Conservation (phyloP, 2,113 vertebrate genomes). For the Silurus asotus region DNA sequence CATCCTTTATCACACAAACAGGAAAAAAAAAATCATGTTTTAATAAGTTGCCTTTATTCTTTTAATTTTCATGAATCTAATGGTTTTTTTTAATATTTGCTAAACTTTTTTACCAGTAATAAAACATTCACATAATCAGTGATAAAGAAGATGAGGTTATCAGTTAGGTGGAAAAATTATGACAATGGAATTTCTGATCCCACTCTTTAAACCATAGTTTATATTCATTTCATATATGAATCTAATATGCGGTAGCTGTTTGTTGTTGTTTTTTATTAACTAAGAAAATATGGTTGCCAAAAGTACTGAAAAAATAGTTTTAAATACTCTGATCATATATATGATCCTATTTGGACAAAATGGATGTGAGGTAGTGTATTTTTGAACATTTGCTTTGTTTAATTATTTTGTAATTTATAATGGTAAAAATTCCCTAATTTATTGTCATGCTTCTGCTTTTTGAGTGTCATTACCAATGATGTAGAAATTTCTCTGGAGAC, state of each 20-base stretch:
- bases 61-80: background rate
- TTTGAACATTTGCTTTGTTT: background rate
- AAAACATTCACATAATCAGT: background rate
- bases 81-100: too few relatives aligned
- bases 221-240: too few relatives aligned
- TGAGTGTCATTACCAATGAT: background rate
- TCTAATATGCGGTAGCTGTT: too few relatives aligned
- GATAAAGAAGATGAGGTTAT: background rate
- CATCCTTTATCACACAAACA: slow-evolving; percentile 73
- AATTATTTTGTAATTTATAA: too few relatives aligned
- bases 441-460: background rate
- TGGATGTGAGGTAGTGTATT: background rate
- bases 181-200: background rate
- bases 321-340: background rate
- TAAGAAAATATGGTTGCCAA: too few relatives aligned
- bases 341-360: background rate
- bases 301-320: too few relatives aligned
- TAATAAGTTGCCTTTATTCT: background rate
- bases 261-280: too few relatives aligned
- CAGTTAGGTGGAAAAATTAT: background rate
- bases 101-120: background rate
- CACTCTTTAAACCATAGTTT: background rate
- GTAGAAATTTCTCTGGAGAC: background rate
- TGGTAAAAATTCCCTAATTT: background rate
- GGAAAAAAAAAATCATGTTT: background rate